Percentiles rank a stretch among this genome's conserved stretches.
phyloP scores from a whole-genome alignment of 1,140 invertebrate genomes.

The Zaprionus ornatus region DNA sequence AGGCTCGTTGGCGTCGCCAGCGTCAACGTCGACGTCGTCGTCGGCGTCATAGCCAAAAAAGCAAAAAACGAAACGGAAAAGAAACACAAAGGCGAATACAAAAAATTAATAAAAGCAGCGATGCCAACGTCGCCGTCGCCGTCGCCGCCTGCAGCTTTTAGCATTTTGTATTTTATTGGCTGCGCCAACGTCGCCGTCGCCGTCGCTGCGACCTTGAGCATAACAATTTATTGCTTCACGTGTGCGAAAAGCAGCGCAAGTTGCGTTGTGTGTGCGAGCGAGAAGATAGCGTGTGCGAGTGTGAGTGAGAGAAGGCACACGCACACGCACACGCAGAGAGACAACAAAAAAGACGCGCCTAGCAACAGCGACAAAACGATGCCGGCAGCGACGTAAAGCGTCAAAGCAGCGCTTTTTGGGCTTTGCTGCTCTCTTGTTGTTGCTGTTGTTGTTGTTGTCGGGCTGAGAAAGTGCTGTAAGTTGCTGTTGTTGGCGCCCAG shows the following conservation, averaged over 20 bases:
- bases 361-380: conserved; percentile 45
- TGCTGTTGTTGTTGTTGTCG: background rate
- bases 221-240: conserved; percentile 79
- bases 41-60: conserved; percentile 31
- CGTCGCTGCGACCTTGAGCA: conserved; percentile 72
- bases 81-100: conserved; percentile 7
- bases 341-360: conserved; percentile 54
- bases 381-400: background rate
- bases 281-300: conserved; percentile 5
- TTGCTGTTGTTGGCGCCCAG: conserved; percentile 13
- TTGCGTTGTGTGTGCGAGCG: conserved; percentile 29
- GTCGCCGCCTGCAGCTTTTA: conserved; percentile 20
- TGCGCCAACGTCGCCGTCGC: conserved; percentile 30
- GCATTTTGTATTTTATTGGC: conserved; percentile 42
- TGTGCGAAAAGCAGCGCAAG: conserved; percentile 67
- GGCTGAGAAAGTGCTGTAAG: conserved; percentile 16
- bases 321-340: conserved; percentile 11
- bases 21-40: conserved; percentile 35
- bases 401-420: conserved; percentile 36
- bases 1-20: conserved; percentile 62
- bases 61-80: conserved; percentile 27
- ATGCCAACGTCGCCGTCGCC: background rate
- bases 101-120: conserved; percentile 10
- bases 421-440: background rate
- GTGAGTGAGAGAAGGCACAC: conserved; percentile 4